Conservation (phyloP, 2,888 invertebrate species). For the Andricus quercusramuli region DNA sequence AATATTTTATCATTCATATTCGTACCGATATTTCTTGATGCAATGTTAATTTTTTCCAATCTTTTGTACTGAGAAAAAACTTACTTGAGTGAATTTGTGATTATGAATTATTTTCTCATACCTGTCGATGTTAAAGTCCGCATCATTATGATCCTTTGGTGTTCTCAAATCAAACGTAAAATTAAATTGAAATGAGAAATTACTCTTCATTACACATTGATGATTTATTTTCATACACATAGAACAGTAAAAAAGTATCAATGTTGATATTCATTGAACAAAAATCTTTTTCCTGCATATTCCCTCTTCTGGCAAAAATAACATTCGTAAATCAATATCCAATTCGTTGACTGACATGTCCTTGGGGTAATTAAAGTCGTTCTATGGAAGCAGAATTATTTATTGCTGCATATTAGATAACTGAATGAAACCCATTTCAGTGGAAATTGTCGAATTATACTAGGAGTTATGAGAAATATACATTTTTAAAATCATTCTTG, state of each 20-base stretch:
- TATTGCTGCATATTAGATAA: not conserved
- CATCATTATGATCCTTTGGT: no score
- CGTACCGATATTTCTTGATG: no score
- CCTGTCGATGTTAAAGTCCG: no score
- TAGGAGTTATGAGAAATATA: not conserved
- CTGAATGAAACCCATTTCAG: not conserved
- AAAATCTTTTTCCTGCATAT: constrained; percentile 8
- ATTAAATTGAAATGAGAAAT: not conserved
- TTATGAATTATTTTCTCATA: no score
- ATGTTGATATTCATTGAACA: constrained; percentile 17
- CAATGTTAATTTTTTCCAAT: no score
- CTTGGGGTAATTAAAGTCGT: constrained; percentile 4
- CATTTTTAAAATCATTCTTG: not conserved
- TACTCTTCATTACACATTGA: not conserved
- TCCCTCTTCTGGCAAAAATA: not conserved
- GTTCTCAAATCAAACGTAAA: no score
- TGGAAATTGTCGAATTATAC: not conserved
- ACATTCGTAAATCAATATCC: not conserved
- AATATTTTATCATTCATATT: no score
- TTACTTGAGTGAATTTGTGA: no score
- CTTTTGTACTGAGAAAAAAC: no score
- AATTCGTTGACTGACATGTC: not conserved
- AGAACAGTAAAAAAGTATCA: not conserved
- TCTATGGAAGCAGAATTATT: not conserved
- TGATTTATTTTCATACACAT: not conserved